These are phyloP conservation scores for Drosophila fuyamai DNA, from an alignment of 1,140 invertebrate genomes.

Conservation along the genomic window DNA sequence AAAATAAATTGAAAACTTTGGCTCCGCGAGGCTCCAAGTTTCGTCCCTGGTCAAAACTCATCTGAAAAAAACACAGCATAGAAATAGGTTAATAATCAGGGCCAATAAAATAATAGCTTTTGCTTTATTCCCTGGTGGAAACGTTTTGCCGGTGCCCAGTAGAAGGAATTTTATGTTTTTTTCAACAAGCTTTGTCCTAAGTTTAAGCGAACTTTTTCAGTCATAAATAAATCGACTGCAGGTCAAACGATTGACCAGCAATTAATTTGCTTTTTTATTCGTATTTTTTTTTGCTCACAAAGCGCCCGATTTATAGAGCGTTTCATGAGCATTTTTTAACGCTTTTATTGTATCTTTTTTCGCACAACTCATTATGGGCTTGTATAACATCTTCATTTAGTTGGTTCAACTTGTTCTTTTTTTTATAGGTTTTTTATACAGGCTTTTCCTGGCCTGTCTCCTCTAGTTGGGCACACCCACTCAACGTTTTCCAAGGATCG, in stretches of 20 bases:
- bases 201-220: slow-evolving; percentile 18
- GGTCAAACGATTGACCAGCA: slow-evolving; percentile 33
- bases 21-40: slow-evolving; percentile 50
- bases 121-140: neutral
- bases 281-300: slow-evolving; percentile 12
- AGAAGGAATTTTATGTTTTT: neutral
- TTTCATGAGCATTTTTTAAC: neutral
- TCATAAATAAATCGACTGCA: slow-evolving; percentile 25
- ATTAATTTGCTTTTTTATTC: slow-evolving; percentile 25
- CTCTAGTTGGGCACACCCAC: slow-evolving; percentile 3
- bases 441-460: slow-evolving; percentile 13
- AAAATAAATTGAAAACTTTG: slow-evolving; percentile 45
- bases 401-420: neutral
- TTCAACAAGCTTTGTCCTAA: slow-evolving; percentile 3
- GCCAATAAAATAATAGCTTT: neutral
- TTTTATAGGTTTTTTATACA: slow-evolving; percentile 6
- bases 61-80: slow-evolving; percentile 60
- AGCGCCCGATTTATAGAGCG: neutral
- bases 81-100: slow-evolving; percentile 51
- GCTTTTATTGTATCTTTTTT: slow-evolving; percentile 8
- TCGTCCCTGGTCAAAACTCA: slow-evolving; percentile 30
- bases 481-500: slow-evolving; percentile 3
- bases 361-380: slow-evolving; percentile 6
- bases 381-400: slow-evolving; percentile 4
- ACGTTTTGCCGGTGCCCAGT: slow-evolving; percentile 3